Conservation (phyloP, 2,797 vertebrate genomes). For the Morelia viridis region DNA sequence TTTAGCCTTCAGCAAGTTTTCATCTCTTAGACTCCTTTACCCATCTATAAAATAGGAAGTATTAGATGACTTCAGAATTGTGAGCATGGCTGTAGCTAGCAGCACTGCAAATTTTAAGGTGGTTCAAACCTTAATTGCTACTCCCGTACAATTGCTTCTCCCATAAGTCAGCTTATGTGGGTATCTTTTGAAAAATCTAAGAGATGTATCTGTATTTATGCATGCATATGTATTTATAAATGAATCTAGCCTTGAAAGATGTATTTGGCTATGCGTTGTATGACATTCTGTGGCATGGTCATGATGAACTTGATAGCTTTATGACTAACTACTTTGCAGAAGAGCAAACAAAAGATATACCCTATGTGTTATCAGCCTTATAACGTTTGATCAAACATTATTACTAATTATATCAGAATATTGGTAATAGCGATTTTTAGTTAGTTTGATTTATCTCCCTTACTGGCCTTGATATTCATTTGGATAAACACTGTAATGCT, state of each 20-base stretch:
- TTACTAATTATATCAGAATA: accelerated
- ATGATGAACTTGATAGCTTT: constrained; percentile 9
- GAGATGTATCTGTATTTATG: background rate
- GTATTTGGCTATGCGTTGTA: background rate
- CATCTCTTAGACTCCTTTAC: background rate
- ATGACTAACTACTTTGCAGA: background rate
- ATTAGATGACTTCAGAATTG: background rate
- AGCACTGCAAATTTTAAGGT: background rate
- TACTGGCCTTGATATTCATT: background rate
- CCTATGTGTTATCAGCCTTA: background rate
- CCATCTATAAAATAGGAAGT: background rate
- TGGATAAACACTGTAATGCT: background rate
- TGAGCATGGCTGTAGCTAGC: background rate
- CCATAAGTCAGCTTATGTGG: background rate
- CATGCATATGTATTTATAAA: too few relatives aligned
- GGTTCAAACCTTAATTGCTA: background rate
- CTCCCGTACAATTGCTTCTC: background rate
- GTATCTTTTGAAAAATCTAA: constrained; percentile 5
- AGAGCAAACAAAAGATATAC: background rate
- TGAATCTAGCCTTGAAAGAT: background rate
- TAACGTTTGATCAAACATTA: background rate
- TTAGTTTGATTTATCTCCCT: background rate
- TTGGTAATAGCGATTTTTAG: accelerated
- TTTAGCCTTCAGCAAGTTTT: background rate
- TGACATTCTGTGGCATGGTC: background rate